These are phyloP conservation scores for Netelia virgata DNA, from an alignment of 2,888 invertebrate species.

Conservation along the genomic window DNA sequence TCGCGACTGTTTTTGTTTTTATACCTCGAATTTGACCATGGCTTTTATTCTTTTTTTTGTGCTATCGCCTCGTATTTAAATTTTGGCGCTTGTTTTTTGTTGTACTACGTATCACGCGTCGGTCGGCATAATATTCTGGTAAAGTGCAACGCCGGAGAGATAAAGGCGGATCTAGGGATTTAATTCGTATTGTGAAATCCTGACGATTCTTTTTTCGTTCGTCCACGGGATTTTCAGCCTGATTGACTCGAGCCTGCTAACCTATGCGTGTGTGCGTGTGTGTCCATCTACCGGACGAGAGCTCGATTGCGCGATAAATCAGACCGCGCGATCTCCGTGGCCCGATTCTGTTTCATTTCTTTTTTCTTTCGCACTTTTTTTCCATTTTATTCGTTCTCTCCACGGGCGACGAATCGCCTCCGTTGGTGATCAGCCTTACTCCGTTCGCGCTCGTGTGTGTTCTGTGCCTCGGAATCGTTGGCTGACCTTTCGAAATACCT, in stretches of 20 bases:
- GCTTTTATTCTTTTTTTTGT: neutral
- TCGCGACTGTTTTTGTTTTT: constrained; percentile 11
- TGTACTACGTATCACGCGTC: neutral
- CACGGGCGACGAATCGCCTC: constrained; percentile 44
- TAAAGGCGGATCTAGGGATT: constrained; percentile 37
- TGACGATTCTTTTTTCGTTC: constrained; percentile 10
- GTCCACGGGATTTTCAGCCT: neutral
- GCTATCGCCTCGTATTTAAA: neutral
- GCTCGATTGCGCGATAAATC: constrained; percentile 62
- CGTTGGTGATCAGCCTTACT: constrained; percentile 39
- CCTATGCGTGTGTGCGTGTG: neutral
- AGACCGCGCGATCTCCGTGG: constrained; percentile 51
- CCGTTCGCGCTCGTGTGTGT: constrained; percentile 51
- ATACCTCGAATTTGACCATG: neutral
- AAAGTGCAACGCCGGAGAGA: constrained; percentile 22
- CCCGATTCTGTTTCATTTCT: constrained; percentile 50
- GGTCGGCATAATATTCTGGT: constrained; percentile 6
- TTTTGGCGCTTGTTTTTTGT: neutral
- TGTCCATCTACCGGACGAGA: constrained; percentile 4
- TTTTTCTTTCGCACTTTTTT: constrained; percentile 28
- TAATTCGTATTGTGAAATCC: constrained; percentile 24
- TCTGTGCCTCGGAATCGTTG: constrained; percentile 70
- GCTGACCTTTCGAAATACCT: constrained; percentile 73
- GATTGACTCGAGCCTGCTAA: neutral
- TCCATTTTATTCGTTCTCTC: constrained; percentile 21